Evolutionary conservation across 2,888 invertebrate species (phyloP), one percentile per base, ranked within the genome.

Genomic region (Hydropsyche betteni): DNA sequence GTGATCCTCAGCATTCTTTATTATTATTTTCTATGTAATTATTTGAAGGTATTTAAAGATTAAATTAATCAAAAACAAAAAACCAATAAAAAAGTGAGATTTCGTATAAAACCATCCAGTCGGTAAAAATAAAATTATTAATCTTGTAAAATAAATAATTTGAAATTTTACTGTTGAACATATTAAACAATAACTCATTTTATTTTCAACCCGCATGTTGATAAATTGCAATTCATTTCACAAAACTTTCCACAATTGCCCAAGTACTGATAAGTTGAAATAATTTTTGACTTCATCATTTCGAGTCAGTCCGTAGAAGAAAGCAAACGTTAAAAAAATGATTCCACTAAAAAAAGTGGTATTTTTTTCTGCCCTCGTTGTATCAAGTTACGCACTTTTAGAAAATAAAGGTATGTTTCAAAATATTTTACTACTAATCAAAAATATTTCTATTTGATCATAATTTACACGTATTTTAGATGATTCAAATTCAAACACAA

Each of bases 301-400:
- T 64, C n/a, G 34, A 24, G 12, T 10, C 2, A 64, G 34, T 36
- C 12, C 36, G 34, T n/a, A 8, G 64, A 8, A 36, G 34, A 64
- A 64, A 64, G 64, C 36, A 34, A 64, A 64, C 64, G 64, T 64
- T 64, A 12, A n/a, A 61, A 64, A 64, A 64, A 64, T 64, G 64
- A 10, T 36, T 64, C 4, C 4, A 8, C 34, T 64, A n/a, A 64
- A n/a, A n/a, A n/a, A 10, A 3, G 5, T 16, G 1, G 2, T 55
- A 55, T 1, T 55, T 55, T 55, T 16, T 51, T 51, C n/a, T 5
- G 16, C 1, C 1, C 12, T 12, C 10, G 1, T 44, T 44, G 0
- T 10, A 10, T 44, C 10, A 44, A 44, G 10, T 44, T 44, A 2
- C 44, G 10, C 6, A 6, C 44, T 6, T 8, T 44, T 55, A 4